Evolutionary conservation across 2,113 vertebrate species (phyloP), one percentile per base, ranked within the genome.

Genomic region (Boleophthalmus pectinirostris): DNA sequence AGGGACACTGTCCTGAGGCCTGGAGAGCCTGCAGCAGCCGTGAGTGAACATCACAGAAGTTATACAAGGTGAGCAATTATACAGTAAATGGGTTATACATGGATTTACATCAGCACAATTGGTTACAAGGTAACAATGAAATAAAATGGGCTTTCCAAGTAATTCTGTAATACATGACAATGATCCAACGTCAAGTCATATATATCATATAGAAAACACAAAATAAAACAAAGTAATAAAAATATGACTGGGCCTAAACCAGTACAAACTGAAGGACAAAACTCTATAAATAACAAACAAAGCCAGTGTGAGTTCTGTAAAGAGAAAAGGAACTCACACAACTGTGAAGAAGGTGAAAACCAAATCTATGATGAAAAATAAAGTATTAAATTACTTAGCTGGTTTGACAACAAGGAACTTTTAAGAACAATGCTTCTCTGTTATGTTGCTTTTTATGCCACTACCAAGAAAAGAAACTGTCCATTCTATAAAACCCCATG

Each of bases 391-490:
- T 18, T 38, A 64, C 18, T 14, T 18, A 38, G 13, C 29, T 10
- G 14, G 24, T 25, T 61, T 16, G 58, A 63, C 16, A 63, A 63
- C 15, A 33, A 63, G 25, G 10, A 38, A 63, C 60, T 38, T 63
- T 63, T 11, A 35, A 38, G 70, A 75, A 77, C 72, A 83, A 79
- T 70, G 69, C 69, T 67, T 75, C 33, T 9, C 75, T 71, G 61
- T 75, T 53, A 56, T 60, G 69, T 80, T 83, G 81, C 74, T 20
- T 69, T 85, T 78, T 61, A 81, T 75, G 72, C 60, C 78, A 74
- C 68, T 69, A 72, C 82, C 73, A 83, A 82, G 77, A 90, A 87
- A 88, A 85, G 73, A 85, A 87, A 77, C 66, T 81, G 79, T 90
- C 87, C 66, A 72, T 76, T 77, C 83, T 66, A 65, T 77, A 88